A percentile compares a stretch with the other conserved stretches of the same genome.
phyloP scores from a whole-genome alignment of 2,888 invertebrate species.

The Cacoxenus indagator region DNA sequence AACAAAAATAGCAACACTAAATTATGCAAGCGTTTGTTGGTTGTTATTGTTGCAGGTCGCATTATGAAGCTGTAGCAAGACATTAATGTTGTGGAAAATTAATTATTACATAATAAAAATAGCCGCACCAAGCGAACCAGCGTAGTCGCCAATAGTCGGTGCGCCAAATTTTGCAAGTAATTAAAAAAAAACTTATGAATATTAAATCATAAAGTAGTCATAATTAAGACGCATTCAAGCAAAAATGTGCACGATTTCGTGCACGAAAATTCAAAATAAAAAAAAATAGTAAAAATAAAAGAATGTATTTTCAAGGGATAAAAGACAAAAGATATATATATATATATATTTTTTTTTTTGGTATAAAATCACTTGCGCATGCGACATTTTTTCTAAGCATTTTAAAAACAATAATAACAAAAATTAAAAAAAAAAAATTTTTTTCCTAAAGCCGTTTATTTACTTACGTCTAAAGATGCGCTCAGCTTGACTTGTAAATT shows the following conservation, averaged over 20 bases:
- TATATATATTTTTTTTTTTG: too few species aligned
- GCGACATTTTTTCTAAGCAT: not conserved
- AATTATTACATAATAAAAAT: slow-evolving; percentile 11
- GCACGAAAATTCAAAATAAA: not conserved
- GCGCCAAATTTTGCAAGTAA: not conserved
- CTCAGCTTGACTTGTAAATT: slow-evolving; percentile 40
- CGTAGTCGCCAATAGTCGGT: not conserved
- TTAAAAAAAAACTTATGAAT: slow-evolving; percentile 2
- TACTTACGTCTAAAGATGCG: slow-evolving; percentile 30
- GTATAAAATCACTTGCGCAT: not conserved
- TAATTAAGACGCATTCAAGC: not conserved
- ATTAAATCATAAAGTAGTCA: not conserved
- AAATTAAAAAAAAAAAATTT: not conserved
- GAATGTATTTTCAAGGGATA: too few species aligned
- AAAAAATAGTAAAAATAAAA: not conserved
- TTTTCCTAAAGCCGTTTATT: slow-evolving; percentile 19
- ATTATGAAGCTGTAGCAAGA: not conserved
- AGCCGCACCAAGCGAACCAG: not conserved
- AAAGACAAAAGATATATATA: not conserved
- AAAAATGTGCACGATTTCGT: not conserved
- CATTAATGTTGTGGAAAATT: not conserved
- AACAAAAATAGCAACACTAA: not conserved
- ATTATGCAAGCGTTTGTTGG: not conserved
- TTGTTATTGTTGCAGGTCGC: not conserved
- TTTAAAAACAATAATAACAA: not conserved